Base-by-base conservation (phyloP, 2,888 invertebrate species). In the Emmelina monodactyla region DNA sequence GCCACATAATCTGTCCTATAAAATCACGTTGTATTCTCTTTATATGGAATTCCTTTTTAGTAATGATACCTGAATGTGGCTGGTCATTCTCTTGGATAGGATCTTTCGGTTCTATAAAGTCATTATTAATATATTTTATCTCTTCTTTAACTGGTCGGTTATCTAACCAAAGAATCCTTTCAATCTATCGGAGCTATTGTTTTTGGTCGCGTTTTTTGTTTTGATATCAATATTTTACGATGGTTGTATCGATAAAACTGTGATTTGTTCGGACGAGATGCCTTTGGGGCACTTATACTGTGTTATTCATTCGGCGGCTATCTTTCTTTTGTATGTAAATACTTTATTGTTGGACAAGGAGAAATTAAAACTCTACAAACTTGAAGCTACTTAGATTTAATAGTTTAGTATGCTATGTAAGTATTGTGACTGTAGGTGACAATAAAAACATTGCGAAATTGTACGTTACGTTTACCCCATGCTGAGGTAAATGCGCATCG, bases 151-250 rank as follows among this genome's bases (percentile, higher is more conserved):
- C 57, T 51, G 43, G 42, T 58, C 64, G 50, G 58, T 73, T 79
- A 78, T 78, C 78, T 68, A 55, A 60, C 62, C 46, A 55, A 45
- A 49, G 70, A 69, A 78, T 75, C 78, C 79, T 75, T 76, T 76
- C 75, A 67, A 75, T 73, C 71, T 66, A 63, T 70, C 70, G 65
- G 59, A 65, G 65, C 75, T 70, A 76, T 79, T 79, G 79, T 79
- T 79, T 79, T 76, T 79, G 62, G 61, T 55, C 53, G 65, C 60
- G 65, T 76, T 75, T 69, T 76, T 79, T 78, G 61, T 72, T 57
- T 66, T 67, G 75, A 73, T 76, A 76, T 73, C 73, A 70, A 72
- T 73, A 70, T 73, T 78, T 79, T 73, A 66, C 68, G 78, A 78
- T 78, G 59, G 60, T 55, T 58, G 62, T 58, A 59, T 53, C 64